Base-by-base conservation (phyloP, 2,888 invertebrate genomes). In the Himalopsyche japonica region DNA sequence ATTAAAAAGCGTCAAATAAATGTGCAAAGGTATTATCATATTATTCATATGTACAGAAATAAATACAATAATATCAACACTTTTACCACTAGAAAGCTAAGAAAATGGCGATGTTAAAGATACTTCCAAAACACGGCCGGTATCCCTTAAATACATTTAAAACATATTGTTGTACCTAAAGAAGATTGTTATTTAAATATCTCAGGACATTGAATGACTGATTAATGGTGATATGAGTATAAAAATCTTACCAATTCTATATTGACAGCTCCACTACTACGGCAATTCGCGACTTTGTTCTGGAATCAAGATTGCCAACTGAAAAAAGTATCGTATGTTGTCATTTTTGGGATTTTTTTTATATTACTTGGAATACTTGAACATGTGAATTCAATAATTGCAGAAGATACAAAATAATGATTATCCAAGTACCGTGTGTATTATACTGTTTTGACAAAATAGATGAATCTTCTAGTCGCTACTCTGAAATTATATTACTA, bases 261-360 rank as follows among this genome's bases (percentile, higher is more conserved):
- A 85, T 85, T 85, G 85, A 85, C 85, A 85, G 85, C 82, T 85
- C 47, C 85, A 85, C 85, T 82, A 85, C 85, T 85, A 83, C 83
- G 81, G 49, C 81, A 83, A 85, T 81, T 81, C 83, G 78, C 80
- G 81, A 85, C 85, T 85, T 85, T 85, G 85, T 85, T 85, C 85
- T 83, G 81, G 76, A 85, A 81, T 49, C 83, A 85, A 79, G 76
- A 32, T 70, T 70, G 34, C 85, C 85, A 85, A 83, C 83, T 76
- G 81, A 49, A 80, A 18, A 79, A 30, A 70, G 24, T 8, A 10
- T 37, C 34, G 20, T 77, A 37, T 77, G 77, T 37, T 77, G 34
- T 77, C 77, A 37, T 12, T 76, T 70, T 70, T 27, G 30, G 15
- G 30, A 27, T 24, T 20, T 34, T 77, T 77, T 12, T 77, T 18